Evolutionary conservation across 2,888 invertebrate genomes (phyloP).

Genomic region (Mesorhabditis spiculigera): DNA sequence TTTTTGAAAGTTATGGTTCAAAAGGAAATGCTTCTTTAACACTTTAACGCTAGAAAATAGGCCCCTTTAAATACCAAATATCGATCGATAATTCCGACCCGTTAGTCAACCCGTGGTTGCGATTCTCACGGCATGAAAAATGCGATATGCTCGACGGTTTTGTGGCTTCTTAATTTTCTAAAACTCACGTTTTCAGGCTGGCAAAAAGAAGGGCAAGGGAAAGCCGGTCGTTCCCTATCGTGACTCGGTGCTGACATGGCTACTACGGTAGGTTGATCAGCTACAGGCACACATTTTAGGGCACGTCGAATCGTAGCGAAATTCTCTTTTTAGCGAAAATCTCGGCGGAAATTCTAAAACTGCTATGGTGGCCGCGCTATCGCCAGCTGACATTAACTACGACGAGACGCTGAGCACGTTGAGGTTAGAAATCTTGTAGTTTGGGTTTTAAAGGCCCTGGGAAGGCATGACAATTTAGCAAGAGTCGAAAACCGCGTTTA

Average conservation of each 20-base stretch:
- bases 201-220: conserved; percentile 80
- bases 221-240: conserved; percentile 86
- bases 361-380: conserved; percentile 98
- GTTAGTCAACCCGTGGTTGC: not conserved
- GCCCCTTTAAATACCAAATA: too few species aligned
- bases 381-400: conserved; percentile 99
- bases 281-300: not conserved
- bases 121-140: not conserved
- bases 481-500: conserved; percentile 60
- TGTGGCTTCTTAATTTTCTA: not conserved
- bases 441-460: too few species aligned
- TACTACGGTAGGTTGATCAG: conserved; percentile 70
- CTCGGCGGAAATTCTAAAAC: conserved; percentile 95
- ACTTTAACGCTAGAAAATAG: too few species aligned
- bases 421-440: conserved; percentile 69
- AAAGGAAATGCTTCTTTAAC: too few species aligned
- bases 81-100: too few species aligned
- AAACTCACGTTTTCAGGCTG: conserved; percentile 68
- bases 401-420: conserved; percentile 98
- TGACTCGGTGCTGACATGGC: conserved; percentile 97
- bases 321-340: conserved; percentile 70
- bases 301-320: not conserved
- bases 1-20: too few species aligned
- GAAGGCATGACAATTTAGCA: not conserved
- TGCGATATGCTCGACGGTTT: too few species aligned